Evolutionary conservation across 2,797 vertebrate genomes (phyloP), one percentile per base, ranked within the genome.

Genomic region (Thunnus albacares): DNA sequence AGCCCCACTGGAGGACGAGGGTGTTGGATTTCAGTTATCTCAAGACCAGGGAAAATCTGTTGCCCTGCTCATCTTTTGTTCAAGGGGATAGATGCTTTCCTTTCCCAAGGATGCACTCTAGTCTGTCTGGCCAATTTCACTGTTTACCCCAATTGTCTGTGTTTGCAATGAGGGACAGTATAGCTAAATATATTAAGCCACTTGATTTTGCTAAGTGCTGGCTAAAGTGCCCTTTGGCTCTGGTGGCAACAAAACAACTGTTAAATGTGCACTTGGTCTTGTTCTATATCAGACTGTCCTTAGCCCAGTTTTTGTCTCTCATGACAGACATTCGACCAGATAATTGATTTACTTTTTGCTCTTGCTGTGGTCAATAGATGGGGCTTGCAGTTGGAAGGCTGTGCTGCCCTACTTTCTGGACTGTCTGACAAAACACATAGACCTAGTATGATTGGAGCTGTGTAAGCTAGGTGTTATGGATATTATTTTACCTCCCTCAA

Each of bases 21-120:
- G 94, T 95, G 94, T 96, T 94, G 84, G 87, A 93, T 96, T 96
- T 94, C 95, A 93, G 89, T 94, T 95, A 93, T 95, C 94, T 95
- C 89, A 93, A 83, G 87, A 92, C 83, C 71, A 26, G 83, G 74
- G 83, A 75, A 91, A 93, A 93, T 89, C 90, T 89, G 86, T 90
- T 71, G 87, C 81, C 75, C 80, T 75, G 93, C 87, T 94, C 88
- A 81, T 93, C 91, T 94, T 94, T 95, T 95, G 92, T 95, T 94
- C 79, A 87, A 82, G 82, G 73, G 81, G 81, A 82, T 61, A 69
- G 82, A 74, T 79, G 76, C 72, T 87, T 77, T 86, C 51, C 77
- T 88, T 86, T 91, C 91, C 87, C 86, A 91, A 92, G 89, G 93
- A 94, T 91, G 87, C 84, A 79, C 78, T 94, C 90, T 72, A 86